A percentile compares a stretch with the other conserved stretches of the same genome.
Evolutionary conservation across 1,140 invertebrate species (phyloP).

Genomic region (Anoplophora glabripennis): DNA sequence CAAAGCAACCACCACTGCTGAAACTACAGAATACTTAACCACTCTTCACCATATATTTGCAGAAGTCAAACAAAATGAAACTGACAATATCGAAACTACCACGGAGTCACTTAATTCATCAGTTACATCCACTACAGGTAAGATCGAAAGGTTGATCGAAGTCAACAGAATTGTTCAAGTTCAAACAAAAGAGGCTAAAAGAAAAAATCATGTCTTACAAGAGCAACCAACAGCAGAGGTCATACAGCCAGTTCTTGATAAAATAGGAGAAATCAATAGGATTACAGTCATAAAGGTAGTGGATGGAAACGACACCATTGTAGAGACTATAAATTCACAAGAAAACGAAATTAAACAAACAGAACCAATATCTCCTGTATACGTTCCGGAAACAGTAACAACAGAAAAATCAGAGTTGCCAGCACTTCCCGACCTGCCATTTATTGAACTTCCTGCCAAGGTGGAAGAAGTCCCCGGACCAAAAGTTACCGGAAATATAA

Average conservation of each 20-base stretch:
- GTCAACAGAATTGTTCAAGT: conserved; percentile 65
- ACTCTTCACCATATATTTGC: conserved; percentile 55
- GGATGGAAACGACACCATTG: conserved; percentile 38
- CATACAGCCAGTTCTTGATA: conserved; percentile 57
- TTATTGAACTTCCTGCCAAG: conserved; percentile 6
- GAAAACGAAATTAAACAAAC: background rate
- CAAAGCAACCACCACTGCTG: conserved; percentile 11
- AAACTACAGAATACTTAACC: conserved; percentile 49
- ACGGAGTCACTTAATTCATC: conserved; percentile 14
- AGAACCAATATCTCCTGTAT: background rate
- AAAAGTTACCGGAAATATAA: conserved; percentile 11
- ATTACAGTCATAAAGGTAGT: conserved; percentile 64
- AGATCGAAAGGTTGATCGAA: conserved; percentile 59
- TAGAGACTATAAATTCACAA: conserved; percentile 15
- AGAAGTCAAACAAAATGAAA: conserved; percentile 31
- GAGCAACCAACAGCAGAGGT: conserved; percentile 55
- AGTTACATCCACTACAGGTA: conserved; percentile 12
- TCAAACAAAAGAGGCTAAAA: conserved; percentile 54
- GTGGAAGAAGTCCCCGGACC: conserved; percentile 18
- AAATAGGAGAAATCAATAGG: conserved; percentile 64
- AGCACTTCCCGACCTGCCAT: background rate
- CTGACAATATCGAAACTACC: conserved; percentile 27
- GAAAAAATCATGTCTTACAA: conserved; percentile 55
- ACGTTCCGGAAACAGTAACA: background rate
- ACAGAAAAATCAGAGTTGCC: background rate